Percentiles rank a stretch among this genome's conserved stretches.
These are phyloP conservation scores for Eustalomyia histrio DNA, from an alignment of 2,888 invertebrate species.

Conservation along the genomic window DNA sequence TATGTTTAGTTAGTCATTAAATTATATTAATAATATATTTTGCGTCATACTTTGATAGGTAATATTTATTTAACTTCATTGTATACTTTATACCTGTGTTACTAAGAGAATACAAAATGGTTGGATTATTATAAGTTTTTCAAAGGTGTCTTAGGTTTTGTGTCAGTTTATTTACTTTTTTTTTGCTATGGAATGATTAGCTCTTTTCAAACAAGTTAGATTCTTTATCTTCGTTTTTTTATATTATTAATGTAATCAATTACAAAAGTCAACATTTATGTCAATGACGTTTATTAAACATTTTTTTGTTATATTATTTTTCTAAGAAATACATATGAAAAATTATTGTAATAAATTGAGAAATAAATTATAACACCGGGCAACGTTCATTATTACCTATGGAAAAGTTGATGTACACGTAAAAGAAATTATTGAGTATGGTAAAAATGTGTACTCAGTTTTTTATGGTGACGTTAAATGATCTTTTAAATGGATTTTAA, in stretches of 20 bases:
- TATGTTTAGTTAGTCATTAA: conserved; percentile 19
- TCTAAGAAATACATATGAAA: conserved; percentile 21
- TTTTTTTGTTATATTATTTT: conserved; percentile 25
- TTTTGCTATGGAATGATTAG: not conserved
- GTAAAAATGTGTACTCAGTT: too few relatives aligned
- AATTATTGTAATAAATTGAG: too few relatives aligned
- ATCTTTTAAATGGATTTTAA: too few relatives aligned
- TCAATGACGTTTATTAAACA: conserved; percentile 35
- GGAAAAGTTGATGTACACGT: too few relatives aligned
- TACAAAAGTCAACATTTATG: conserved; percentile 51
- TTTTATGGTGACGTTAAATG: too few relatives aligned
- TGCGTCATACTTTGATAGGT: conserved; percentile 33
- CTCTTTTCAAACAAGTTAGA: not conserved
- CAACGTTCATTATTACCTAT: too few relatives aligned
- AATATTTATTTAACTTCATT: conserved; percentile 12
- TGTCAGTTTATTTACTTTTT: not conserved
- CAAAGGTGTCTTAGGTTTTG: not conserved
- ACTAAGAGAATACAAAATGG: not conserved
- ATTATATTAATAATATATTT: conserved; percentile 38
- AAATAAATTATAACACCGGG: too few relatives aligned
- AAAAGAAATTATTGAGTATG: too few relatives aligned
- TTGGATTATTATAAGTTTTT: not conserved
- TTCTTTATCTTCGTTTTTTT: not conserved
- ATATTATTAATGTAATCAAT: conserved; percentile 32
- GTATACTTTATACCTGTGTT: not conserved